phyloP scores from a whole-genome alignment of 1,140 invertebrate species.

The Trichonephila clavipes region DNA sequence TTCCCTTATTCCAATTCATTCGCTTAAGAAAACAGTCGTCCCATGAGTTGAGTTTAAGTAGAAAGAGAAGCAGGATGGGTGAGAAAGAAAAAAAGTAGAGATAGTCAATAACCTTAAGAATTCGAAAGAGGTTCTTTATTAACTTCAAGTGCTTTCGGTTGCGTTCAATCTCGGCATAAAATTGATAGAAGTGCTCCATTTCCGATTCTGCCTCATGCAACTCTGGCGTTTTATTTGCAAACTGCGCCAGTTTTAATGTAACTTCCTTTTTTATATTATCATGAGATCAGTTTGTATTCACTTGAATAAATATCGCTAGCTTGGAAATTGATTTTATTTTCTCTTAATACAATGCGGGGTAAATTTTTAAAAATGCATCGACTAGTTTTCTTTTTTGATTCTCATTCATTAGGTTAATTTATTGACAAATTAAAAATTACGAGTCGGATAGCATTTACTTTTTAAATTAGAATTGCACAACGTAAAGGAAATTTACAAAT shows the following conservation, averaged over 20 bases:
- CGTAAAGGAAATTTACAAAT: too few relatives aligned
- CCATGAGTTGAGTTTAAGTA: conserved; percentile 1
- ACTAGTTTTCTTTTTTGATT: too few relatives aligned
- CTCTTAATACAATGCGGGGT: too few relatives aligned
- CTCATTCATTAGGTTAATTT: too few relatives aligned
- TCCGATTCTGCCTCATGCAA: not conserved
- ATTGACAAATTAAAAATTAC: too few relatives aligned
- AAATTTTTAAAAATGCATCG: too few relatives aligned
- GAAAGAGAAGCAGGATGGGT: not conserved
- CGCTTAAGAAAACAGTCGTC: conserved; percentile 50
- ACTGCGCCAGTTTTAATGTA: conserved; percentile 3
- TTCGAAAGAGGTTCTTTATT: conserved; percentile 24
- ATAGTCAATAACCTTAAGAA: conserved; percentile 20
- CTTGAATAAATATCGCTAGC: not conserved
- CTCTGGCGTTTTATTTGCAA: not conserved
- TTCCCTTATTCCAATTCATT: conserved; percentile 2
- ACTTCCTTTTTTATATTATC: not conserved
- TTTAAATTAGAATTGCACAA: too few relatives aligned
- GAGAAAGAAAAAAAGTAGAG: not conserved
- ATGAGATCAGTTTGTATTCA: not conserved
- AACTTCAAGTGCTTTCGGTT: conserved; percentile 23
- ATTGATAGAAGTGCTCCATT: conserved; percentile 14
- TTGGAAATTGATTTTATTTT: not conserved
- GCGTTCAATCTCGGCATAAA: conserved; percentile 10
- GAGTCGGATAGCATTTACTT: too few relatives aligned